These are phyloP conservation scores for Aplysina aerophoba DNA, from an alignment of 37 sponge, comb jelly and placozoan species.

Conservation along the genomic window DNA sequence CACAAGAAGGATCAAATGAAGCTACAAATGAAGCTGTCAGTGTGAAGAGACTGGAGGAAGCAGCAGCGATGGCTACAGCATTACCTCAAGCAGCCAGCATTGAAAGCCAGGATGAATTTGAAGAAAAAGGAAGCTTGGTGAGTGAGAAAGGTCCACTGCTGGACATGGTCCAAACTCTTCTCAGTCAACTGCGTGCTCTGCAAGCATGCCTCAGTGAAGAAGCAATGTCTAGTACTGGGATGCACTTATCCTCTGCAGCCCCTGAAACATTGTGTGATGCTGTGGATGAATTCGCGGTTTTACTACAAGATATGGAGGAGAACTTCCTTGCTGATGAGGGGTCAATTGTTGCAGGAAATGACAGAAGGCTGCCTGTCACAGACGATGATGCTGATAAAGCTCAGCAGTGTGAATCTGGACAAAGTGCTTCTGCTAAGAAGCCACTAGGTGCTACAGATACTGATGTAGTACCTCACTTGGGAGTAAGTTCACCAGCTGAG, in stretches of 20 bases:
- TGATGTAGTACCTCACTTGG: too few species aligned
- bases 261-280: not conserved
- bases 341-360: not conserved
- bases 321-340: not conserved
- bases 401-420: too few species aligned
- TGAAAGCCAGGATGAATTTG: not conserved
- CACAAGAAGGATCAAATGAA: not conserved
- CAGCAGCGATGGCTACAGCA: not conserved
- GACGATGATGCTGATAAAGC: not conserved
- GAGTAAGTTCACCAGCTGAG: too few species aligned
- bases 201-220: not conserved
- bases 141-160: not conserved
- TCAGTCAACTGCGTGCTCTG: not conserved
- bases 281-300: not conserved
- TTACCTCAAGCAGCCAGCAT: too few species aligned
- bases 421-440: too few species aligned
- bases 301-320: not conserved
- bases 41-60: not conserved
- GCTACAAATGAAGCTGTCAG: not conserved
- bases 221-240: too few species aligned
- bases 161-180: not conserved
- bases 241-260: not conserved
- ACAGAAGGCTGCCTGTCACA: not conserved
- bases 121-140: not conserved
- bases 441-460: too few species aligned